These are phyloP conservation scores for Formica selysi DNA, from an alignment of 1,140 invertebrate genomes.

Conservation along the genomic window DNA sequence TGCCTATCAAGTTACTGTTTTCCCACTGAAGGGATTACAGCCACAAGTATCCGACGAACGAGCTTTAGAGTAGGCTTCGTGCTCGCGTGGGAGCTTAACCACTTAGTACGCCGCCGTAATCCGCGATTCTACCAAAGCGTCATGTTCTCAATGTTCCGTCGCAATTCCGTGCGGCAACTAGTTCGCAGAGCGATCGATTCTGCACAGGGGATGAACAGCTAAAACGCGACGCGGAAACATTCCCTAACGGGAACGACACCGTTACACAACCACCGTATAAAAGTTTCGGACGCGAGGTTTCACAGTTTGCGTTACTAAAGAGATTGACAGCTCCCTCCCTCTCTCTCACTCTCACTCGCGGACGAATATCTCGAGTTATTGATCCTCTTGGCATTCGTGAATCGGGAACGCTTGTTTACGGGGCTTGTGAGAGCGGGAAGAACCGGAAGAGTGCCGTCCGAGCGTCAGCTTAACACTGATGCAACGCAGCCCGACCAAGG, in stretches of 20 bases:
- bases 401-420: constrained; percentile 66
- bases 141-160: neutral
- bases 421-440: constrained; percentile 60
- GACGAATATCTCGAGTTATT: constrained; percentile 53
- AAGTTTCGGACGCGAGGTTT: constrained; percentile 2
- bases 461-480: constrained; percentile 79
- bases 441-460: constrained; percentile 74
- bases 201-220: neutral
- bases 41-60: neutral
- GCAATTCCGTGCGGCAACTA: neutral
- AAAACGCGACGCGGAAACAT: neutral
- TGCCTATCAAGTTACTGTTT: no score
- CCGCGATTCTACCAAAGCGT: constrained; percentile 8
- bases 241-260: neutral
- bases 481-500: constrained; percentile 76
- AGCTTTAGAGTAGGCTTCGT: constrained; percentile 14
- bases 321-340: neutral
- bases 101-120: constrained; percentile 24
- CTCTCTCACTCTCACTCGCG: neutral
- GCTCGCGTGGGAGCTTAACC: constrained; percentile 1
- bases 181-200: neutral
- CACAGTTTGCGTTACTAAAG: neutral
- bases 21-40: neutral
- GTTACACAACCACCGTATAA: constrained; percentile 1
- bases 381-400: constrained; percentile 38